phyloP scores from a whole-genome alignment of 2,888 invertebrate species.

The Eudemis profundana region DNA sequence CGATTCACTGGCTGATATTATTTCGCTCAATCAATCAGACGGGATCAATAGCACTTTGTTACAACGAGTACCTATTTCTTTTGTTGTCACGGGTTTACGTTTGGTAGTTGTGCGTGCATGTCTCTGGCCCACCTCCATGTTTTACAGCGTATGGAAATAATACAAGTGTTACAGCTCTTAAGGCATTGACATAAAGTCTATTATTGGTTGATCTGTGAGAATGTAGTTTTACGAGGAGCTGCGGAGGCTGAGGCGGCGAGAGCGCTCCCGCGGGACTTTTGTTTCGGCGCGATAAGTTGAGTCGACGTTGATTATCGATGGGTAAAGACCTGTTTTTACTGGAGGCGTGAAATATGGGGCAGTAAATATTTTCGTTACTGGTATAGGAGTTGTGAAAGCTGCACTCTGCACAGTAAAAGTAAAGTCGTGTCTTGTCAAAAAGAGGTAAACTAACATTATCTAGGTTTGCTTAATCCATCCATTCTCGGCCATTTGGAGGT shows the following conservation, averaged over 20 bases:
- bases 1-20: slow-evolving; percentile 2
- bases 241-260: slow-evolving; percentile 59
- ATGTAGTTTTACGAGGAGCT: slow-evolving; percentile 6
- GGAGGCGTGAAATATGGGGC: not conserved
- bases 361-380: not conserved
- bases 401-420: not conserved
- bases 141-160: slow-evolving; percentile 47
- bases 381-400: not conserved
- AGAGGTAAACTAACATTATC: not conserved
- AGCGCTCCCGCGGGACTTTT: slow-evolving; percentile 53
- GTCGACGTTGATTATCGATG: slow-evolving; percentile 45
- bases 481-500: not conserved
- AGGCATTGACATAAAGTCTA: not conserved
- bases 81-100: slow-evolving; percentile 3
- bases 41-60: slow-evolving; percentile 34
- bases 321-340: slow-evolving; percentile 10
- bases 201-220: not conserved
- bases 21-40: slow-evolving; percentile 28
- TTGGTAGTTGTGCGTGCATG: slow-evolving; percentile 10
- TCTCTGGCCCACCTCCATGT: slow-evolving; percentile 53
- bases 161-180: not conserved
- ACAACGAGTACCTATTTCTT: slow-evolving; percentile 11
- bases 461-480: not conserved
- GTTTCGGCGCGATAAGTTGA: slow-evolving; percentile 53
- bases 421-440: not conserved